Evolutionary conservation across 2,113 vertebrate genomes (phyloP).

Genomic region (Prietella phreatophila): DNA sequence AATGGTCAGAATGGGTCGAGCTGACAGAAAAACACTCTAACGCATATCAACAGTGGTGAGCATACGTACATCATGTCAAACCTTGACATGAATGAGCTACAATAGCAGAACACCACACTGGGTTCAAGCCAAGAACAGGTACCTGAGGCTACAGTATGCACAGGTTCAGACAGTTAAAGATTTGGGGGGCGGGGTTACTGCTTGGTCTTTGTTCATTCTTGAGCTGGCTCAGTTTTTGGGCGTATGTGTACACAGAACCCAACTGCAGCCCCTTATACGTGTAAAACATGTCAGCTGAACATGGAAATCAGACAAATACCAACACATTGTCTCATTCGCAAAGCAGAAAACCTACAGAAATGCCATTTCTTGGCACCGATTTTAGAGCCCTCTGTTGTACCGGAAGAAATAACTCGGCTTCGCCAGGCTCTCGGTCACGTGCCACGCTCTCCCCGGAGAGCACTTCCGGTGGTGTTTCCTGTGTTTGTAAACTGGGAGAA

Average conservation of each 20-base stretch:
- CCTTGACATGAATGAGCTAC: background rate
- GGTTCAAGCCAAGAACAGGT: background rate
- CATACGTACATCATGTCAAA: background rate
- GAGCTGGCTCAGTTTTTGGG: background rate
- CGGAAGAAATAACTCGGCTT: constrained; percentile 7
- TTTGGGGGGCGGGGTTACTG: background rate
- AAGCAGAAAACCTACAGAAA: background rate
- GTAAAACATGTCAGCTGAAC: background rate
- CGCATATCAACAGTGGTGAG: background rate
- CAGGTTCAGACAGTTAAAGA: background rate
- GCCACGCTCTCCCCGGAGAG: constrained; percentile 58
- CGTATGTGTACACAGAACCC: background rate
- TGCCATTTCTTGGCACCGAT: background rate
- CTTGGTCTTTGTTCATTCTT: background rate
- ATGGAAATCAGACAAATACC: background rate
- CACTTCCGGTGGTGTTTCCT: constrained; percentile 79
- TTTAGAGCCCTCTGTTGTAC: constrained; percentile 16
- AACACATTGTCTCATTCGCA: background rate
- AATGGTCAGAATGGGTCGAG: background rate
- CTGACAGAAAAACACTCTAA: background rate
- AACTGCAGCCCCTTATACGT: background rate
- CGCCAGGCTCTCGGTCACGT: constrained; percentile 51
- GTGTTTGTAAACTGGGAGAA: constrained; percentile 80
- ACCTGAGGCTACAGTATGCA: background rate
- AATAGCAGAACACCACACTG: background rate